A percentile compares a stretch with the other conserved stretches of the same genome.
Conservation (phyloP, 2,888 invertebrate genomes). For the Megaustenia siamemsis region DNA sequence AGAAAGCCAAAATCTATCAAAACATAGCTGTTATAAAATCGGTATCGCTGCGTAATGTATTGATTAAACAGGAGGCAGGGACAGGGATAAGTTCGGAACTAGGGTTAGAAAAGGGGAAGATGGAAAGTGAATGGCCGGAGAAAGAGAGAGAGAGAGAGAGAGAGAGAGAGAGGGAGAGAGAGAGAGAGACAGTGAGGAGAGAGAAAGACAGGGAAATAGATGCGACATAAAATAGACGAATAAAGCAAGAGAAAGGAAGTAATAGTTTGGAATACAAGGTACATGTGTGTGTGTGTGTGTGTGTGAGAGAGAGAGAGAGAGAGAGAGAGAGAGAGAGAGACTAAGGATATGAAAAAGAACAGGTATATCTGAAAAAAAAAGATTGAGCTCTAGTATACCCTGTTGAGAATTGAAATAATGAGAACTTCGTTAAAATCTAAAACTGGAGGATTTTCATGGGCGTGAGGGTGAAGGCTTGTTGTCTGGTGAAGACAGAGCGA, state of each 20-base stretch:
- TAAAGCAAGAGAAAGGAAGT: background rate
- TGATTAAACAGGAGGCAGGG: too few species aligned
- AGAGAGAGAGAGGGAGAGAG: slow-evolving; percentile 21
- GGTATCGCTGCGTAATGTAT: too few species aligned
- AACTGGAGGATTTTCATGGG: too few species aligned
- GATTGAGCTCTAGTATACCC: too few species aligned
- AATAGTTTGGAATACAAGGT: background rate
- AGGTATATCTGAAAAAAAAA: too few species aligned
- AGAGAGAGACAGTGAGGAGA: slow-evolving; percentile 30
- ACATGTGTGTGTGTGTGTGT: background rate
- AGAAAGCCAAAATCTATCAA: too few species aligned
- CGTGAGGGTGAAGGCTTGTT: too few species aligned
- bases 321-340: background rate
- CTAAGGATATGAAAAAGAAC: background rate
- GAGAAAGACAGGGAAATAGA: background rate
- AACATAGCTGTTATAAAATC: too few species aligned
- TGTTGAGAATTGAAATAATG: too few species aligned
- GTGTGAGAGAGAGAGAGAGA: slow-evolving; percentile 21
- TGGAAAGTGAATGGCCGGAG: background rate
- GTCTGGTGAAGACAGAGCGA: slow-evolving; percentile 21
- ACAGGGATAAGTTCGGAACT: slow-evolving; percentile 25
- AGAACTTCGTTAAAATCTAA: too few species aligned
- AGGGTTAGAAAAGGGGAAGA: slow-evolving; percentile 16
- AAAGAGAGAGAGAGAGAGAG: slow-evolving; percentile 28
- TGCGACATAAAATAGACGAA: background rate